A percentile compares a stretch with the other conserved stretches of the same genome.
phyloP scores from a whole-genome alignment of 2,797 vertebrate genomes.

The Falco peregrinus region DNA sequence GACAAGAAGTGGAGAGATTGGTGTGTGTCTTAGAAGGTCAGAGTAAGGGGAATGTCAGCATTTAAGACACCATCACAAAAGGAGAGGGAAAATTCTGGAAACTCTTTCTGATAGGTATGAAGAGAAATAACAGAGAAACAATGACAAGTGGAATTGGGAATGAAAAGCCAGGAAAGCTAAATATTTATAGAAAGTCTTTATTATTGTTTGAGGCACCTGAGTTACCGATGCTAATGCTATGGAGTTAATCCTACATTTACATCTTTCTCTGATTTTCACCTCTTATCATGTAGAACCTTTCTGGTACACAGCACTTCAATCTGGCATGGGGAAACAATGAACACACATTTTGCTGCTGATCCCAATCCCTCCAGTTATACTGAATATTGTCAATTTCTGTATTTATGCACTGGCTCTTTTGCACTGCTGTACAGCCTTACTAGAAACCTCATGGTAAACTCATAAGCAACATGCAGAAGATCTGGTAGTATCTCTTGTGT shows the following conservation, averaged over 20 bases:
- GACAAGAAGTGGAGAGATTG: background rate
- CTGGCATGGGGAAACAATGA: background rate
- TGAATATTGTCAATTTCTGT: background rate
- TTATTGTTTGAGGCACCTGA: background rate
- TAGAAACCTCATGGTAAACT: background rate
- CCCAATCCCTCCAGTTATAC: background rate
- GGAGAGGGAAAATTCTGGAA: background rate
- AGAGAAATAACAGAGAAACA: background rate
- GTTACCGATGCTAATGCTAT: background rate
- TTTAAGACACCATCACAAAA: background rate
- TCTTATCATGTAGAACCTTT: background rate
- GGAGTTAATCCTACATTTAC: background rate
- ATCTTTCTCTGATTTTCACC: background rate
- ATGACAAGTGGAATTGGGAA: background rate
- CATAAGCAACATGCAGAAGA: background rate
- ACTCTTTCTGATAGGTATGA: background rate
- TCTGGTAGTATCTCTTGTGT: background rate
- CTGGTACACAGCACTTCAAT: background rate
- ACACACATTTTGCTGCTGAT: background rate
- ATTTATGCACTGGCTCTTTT: background rate
- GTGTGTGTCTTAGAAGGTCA: background rate
- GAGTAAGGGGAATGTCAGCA: background rate
- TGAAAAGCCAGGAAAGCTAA: background rate
- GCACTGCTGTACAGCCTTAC: background rate
- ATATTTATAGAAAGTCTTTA: background rate